Conservation (phyloP, 1,140 invertebrate genomes). For the Heliconius himera region DNA sequence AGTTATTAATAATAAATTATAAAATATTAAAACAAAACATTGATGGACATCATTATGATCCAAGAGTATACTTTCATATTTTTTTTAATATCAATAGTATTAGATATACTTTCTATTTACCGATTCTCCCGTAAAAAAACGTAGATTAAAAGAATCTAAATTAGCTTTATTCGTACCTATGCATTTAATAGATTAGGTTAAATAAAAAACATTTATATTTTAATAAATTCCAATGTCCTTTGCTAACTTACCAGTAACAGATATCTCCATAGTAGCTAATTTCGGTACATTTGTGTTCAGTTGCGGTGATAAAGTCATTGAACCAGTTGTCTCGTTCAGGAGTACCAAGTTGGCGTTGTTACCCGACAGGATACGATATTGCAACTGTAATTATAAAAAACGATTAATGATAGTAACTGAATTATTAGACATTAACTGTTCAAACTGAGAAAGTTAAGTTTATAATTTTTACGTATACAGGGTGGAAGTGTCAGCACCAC, state of each 20-base stretch:
- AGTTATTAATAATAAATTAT: neutral
- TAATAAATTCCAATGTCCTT: neutral
- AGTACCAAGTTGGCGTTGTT: slow-evolving; percentile 96
- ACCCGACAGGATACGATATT: slow-evolving; percentile 93
- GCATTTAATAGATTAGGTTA: neutral
- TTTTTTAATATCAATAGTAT: neutral
- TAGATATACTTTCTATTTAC: neutral
- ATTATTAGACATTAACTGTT: too few species aligned
- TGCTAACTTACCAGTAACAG: slow-evolving; percentile 88
- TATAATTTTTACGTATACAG: too few species aligned
- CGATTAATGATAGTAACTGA: too few species aligned
- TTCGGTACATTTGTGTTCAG: slow-evolving; percentile 98
- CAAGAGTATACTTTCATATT: too few species aligned
- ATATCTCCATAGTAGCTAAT: slow-evolving; percentile 95
- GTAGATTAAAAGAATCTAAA: too few species aligned
- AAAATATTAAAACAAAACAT: too few species aligned
- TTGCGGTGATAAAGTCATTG: slow-evolving; percentile 93
- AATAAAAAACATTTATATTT: neutral
- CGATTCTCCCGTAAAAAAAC: neutral
- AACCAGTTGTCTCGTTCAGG: slow-evolving; percentile 92
- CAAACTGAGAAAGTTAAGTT: too few species aligned
- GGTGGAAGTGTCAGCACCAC: too few species aligned
- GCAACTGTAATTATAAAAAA: slow-evolving; percentile 59
- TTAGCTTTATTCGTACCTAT: too few species aligned
- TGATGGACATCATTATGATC: too few species aligned